These are phyloP conservation scores for Eudemis profundana DNA, from an alignment of 2,888 invertebrate species.

Conservation along the genomic window DNA sequence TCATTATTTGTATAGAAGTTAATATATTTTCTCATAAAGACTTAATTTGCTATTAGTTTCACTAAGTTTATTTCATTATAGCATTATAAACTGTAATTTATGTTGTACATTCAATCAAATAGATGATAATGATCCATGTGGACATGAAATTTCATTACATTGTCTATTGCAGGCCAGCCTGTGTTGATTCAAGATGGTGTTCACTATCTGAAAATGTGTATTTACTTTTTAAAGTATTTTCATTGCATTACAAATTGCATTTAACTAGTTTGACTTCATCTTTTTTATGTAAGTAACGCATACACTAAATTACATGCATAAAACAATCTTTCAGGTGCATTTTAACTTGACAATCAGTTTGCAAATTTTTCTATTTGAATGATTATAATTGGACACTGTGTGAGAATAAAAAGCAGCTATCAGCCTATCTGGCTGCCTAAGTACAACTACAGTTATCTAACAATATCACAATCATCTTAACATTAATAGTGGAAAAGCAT, in stretches of 20 bases:
- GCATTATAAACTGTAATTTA: slow-evolving; percentile 17
- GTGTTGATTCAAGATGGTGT: slow-evolving; percentile 49
- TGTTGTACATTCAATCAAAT: slow-evolving; percentile 27
- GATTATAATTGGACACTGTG: neutral
- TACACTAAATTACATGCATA: slow-evolving; percentile 4
- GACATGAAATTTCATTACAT: slow-evolving; percentile 26
- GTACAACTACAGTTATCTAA: slow-evolving; percentile 19
- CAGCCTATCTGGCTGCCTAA: slow-evolving; percentile 8
- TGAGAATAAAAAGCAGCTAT: slow-evolving; percentile 8
- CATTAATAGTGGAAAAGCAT: slow-evolving; percentile 35
- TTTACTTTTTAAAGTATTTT: slow-evolving; percentile 32
- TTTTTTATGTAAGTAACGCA: neutral
- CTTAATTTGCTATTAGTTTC: slow-evolving; percentile 47
- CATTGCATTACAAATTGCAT: slow-evolving; percentile 25
- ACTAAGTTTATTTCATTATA: slow-evolving; percentile 45
- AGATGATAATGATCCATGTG: slow-evolving; percentile 16
- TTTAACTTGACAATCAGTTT: slow-evolving; percentile 5
- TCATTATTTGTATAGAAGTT: slow-evolving; percentile 46
- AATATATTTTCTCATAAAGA: slow-evolving; percentile 48
- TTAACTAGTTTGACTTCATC: slow-evolving; percentile 17
- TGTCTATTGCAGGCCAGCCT: slow-evolving; percentile 49
- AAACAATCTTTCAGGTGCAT: slow-evolving; percentile 14
- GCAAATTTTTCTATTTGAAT: neutral
- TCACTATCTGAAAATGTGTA: slow-evolving; percentile 54
- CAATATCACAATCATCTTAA: slow-evolving; percentile 42